Evolutionary conservation across 2,888 invertebrate species (phyloP), one percentile per base, ranked within the genome.

Genomic region (Marasmarcha lunaedactyla): DNA sequence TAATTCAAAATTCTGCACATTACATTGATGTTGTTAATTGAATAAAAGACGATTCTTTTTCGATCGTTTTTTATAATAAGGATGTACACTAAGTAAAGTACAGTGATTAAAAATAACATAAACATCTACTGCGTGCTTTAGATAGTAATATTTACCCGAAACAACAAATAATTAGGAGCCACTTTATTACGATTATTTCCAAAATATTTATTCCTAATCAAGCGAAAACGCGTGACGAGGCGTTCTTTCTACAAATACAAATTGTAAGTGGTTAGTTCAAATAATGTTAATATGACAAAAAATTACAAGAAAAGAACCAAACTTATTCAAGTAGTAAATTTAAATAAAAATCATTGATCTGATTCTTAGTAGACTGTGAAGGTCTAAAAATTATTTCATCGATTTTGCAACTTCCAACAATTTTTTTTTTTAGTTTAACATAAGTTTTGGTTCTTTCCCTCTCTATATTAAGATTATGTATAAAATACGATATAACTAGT

Each of bases 181-280:
- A 83, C 67, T 81, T 71, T 78, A 70, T 81, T 81, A 71, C n/a
- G n/a, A n/a, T n/a, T n/a, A n/a, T 76, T 78, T 58, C 72, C 77
- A 64, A 81, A 76, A 73, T 76, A 76, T 77, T 74, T 81, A 74
- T 76, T 77, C 59, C 72, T 81, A 78, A 79, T 57, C 55, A 81
- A 79, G 77, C 79, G 68, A 65, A 83, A 66, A 71, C 83, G 79
- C 56, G 65, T 71, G 59, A 64, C 55, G 61, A 83, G 53, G 60
- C 68, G 77, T 58, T 73, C 74, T 74, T 71, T 76, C 83, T 83
- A 83, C 66, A 78, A 83, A 74, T 54, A 55, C 58, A 68, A 68
- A 66, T 63, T 57, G 56, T 50, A 51, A 47, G 50, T 46, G 50
- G 63, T 71, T 67, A 71, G 70, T 70, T 50, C 14, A 46, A 46